phyloP scores from a whole-genome alignment of 2,797 vertebrate genomes.

The Darevskia mixta region DNA sequence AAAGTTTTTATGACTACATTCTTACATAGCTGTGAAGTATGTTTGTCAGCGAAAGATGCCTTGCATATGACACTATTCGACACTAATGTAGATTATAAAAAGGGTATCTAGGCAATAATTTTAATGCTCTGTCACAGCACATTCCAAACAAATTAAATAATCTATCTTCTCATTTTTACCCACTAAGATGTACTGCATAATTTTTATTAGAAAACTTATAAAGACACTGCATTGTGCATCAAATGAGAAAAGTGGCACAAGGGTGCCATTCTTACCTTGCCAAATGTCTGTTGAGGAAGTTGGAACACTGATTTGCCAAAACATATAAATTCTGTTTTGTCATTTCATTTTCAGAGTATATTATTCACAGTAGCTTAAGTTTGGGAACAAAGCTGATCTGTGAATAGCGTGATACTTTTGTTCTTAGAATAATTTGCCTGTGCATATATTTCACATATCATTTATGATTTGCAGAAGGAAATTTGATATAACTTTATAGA shows the following conservation, averaged over 20 bases:
- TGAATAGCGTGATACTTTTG: constrained; percentile 50
- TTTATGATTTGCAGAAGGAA: constrained; percentile 55
- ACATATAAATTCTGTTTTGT: constrained; percentile 47
- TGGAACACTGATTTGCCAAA: constrained; percentile 32
- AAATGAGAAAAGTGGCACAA: constrained; percentile 36
- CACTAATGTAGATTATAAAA: constrained; percentile 27
- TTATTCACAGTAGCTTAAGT: constrained; percentile 53
- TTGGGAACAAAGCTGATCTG: constrained; percentile 52
- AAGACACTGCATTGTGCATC: constrained; percentile 8
- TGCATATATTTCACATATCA: constrained; percentile 18
- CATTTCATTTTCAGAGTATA: constrained; percentile 52
- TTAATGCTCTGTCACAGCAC: constrained; percentile 38
- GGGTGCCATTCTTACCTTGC: constrained; percentile 45
- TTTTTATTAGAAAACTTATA: constrained; percentile 40
- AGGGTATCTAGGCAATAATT: constrained; percentile 40
- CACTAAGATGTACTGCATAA: constrained; percentile 32
- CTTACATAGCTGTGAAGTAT: not conserved
- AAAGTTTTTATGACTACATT: not conserved
- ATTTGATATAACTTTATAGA: constrained; percentile 34
- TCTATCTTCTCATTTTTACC: constrained; percentile 50
- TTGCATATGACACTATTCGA: not conserved
- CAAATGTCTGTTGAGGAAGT: constrained; percentile 48
- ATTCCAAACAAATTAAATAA: constrained; percentile 36
- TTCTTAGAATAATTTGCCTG: constrained; percentile 35
- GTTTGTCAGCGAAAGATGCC: constrained; percentile 8